Evolutionary conservation across 2,113 vertebrate species (phyloP).

Genomic region (Tragelaphus imberbis): DNA sequence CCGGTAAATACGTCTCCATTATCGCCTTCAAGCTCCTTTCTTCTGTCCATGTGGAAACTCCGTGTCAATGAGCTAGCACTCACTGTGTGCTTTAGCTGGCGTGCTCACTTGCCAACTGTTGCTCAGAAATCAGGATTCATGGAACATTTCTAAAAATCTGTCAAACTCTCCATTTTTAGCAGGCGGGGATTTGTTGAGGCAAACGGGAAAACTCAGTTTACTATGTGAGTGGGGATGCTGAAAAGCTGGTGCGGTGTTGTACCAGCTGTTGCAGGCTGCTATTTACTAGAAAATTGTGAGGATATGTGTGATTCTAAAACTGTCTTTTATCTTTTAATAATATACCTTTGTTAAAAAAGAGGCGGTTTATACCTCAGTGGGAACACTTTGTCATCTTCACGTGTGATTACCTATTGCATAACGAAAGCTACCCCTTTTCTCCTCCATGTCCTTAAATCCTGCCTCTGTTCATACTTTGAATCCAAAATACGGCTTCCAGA

Average conservation of each 20-base stretch:
- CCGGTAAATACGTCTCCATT: background rate
- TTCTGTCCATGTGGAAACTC: background rate
- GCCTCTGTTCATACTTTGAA: background rate
- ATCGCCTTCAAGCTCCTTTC: background rate
- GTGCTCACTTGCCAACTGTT: conserved; percentile 43
- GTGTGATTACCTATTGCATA: background rate
- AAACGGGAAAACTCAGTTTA: conserved; percentile 55
- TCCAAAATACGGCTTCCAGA: background rate
- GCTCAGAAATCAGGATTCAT: conserved; percentile 40
- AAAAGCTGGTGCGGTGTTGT: background rate
- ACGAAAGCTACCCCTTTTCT: background rate
- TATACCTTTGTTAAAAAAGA: conserved; percentile 39
- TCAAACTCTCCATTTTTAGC: conserved; percentile 45
- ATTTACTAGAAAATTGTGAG: conserved; percentile 50
- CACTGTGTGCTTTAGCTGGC: conserved; percentile 27
- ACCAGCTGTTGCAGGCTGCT: conserved; percentile 42
- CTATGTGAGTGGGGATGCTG: background rate
- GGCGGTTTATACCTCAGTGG: background rate
- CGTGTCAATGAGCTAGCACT: background rate
- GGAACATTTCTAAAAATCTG: conserved; percentile 34
- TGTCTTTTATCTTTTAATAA: conserved; percentile 41
- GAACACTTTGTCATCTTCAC: conserved; percentile 4
- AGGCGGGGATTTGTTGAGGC: conserved; percentile 39
- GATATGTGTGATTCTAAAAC: conserved; percentile 34
- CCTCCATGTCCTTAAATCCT: background rate